phyloP scores from a whole-genome alignment of 2,888 invertebrate genomes.

The Agriopis marginaria region DNA sequence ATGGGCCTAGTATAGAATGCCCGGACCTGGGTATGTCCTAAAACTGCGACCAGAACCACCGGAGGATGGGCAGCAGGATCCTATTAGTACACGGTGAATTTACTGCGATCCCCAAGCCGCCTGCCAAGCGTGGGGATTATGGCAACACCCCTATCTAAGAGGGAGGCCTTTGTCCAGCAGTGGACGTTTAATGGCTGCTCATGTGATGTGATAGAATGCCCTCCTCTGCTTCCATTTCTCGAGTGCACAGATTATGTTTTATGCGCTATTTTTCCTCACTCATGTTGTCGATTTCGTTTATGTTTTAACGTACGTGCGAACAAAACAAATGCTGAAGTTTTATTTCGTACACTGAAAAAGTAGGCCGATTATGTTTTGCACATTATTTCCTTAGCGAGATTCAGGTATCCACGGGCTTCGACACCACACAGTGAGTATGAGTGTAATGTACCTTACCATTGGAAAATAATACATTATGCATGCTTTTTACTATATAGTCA shows the following conservation, averaged over 20 bases:
- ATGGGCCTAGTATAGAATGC: not conserved
- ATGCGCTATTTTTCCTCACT: slow-evolving; percentile 49
- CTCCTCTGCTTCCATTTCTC: slow-evolving; percentile 18
- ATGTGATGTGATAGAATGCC: too few relatives aligned
- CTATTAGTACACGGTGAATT: too few relatives aligned
- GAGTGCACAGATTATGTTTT: slow-evolving; percentile 41
- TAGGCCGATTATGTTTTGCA: slow-evolving; percentile 27
- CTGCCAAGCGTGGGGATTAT: too few relatives aligned
- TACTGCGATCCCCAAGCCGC: too few relatives aligned
- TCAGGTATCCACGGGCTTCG: slow-evolving; percentile 83
- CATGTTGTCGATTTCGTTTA: slow-evolving; percentile 45
- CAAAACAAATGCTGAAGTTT: slow-evolving; percentile 41
- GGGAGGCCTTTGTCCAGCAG: too few relatives aligned
- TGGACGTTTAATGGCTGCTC: too few relatives aligned
- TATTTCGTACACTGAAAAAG: slow-evolving; percentile 16
- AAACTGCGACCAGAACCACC: too few relatives aligned
- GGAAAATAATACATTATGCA: not conserved
- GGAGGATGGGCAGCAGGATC: too few relatives aligned
- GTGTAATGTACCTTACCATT: slow-evolving; percentile 21
- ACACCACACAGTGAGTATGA: slow-evolving; percentile 82
- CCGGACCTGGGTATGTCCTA: too few relatives aligned
- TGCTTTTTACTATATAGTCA: not conserved
- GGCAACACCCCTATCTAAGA: too few relatives aligned
- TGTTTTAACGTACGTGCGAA: slow-evolving; percentile 19
- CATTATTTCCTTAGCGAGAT: slow-evolving; percentile 70